Evolutionary conservation across 2,797 vertebrate genomes (phyloP).

Genomic region (Hippoglossus hippoglossus): DNA sequence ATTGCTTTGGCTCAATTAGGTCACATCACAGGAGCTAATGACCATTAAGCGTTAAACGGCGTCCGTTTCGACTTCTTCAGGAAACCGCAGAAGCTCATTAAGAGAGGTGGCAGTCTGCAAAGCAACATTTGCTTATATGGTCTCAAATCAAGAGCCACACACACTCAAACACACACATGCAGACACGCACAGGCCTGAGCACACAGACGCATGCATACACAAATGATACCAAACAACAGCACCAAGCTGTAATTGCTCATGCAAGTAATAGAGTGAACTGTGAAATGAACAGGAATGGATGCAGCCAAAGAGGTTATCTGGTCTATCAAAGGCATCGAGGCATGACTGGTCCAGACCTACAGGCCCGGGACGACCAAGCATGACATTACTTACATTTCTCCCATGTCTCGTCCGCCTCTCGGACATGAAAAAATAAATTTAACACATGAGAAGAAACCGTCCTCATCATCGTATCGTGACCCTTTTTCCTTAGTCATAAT

Average conservation of each 20-base stretch:
- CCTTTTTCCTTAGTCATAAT: conserved; percentile 65
- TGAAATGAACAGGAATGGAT: conserved; percentile 71
- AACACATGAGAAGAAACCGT: conserved; percentile 51
- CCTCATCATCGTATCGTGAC: conserved; percentile 65
- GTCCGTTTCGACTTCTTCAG: conserved; percentile 52
- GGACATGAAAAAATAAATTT: conserved; percentile 43
- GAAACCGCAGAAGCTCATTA: conserved; percentile 58
- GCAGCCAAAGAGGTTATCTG: conserved; percentile 69
- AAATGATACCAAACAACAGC: conserved; percentile 42
- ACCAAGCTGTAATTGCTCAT: conserved; percentile 65
- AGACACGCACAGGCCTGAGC: background rate
- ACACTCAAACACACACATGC: conserved; percentile 13
- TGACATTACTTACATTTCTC: conserved; percentile 55
- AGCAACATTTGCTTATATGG: conserved; percentile 21
- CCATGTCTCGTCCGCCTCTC: conserved; percentile 42
- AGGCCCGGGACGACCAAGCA: conserved; percentile 57
- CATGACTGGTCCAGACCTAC: conserved; percentile 62
- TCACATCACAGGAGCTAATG: conserved; percentile 61
- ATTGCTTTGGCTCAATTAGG: conserved; percentile 67
- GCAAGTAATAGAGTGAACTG: conserved; percentile 69
- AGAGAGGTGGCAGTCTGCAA: conserved; percentile 55
- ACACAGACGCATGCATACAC: conserved; percentile 15
- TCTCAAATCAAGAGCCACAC: conserved; percentile 19
- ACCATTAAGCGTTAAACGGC: conserved; percentile 64
- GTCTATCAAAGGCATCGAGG: conserved; percentile 63